A percentile compares a stretch with the other conserved stretches of the same genome.
Evolutionary conservation across 2,888 invertebrate genomes (phyloP).

Genomic region (Melitaea athalia): DNA sequence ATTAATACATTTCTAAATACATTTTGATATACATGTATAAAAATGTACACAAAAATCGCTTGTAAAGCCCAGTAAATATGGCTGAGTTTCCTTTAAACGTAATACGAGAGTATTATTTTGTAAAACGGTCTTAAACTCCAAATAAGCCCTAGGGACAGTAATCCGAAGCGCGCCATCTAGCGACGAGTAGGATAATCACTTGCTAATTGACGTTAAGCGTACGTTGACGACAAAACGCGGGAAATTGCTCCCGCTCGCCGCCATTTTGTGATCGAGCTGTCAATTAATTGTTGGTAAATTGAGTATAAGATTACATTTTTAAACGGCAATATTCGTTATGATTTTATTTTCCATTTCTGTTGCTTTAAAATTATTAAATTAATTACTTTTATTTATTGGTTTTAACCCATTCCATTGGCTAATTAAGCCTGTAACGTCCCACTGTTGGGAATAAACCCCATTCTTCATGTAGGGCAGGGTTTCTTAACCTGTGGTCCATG

Average conservation of each 20-base stretch:
- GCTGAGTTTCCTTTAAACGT: background rate
- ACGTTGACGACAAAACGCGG: slow-evolving; percentile 56
- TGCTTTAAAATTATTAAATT: no score
- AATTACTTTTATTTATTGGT: background rate
- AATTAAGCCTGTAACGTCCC: no score
- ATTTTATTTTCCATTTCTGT: no score
- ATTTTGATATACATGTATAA: background rate
- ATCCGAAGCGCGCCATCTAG: slow-evolving; percentile 68
- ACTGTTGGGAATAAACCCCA: no score
- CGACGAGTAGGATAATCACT: slow-evolving; percentile 67
- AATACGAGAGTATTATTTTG: slow-evolving; percentile 8
- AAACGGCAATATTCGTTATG: background rate
- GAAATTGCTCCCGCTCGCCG: slow-evolving; percentile 47
- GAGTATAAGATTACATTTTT: background rate
- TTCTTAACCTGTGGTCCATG: no score
- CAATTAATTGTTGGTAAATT: slow-evolving; percentile 17
- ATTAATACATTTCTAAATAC: slow-evolving; percentile 1
- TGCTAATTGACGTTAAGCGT: slow-evolving; percentile 64
- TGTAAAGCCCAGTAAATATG: background rate
- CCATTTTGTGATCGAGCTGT: slow-evolving; percentile 40
- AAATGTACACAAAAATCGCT: background rate
- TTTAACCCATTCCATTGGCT: background rate
- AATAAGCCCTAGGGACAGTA: slow-evolving; percentile 60
- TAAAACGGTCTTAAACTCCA: slow-evolving; percentile 30
- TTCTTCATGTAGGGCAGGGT: no score